Base-by-base conservation (phyloP, 2,113 vertebrate genomes). In the Melanocharis versteri region DNA sequence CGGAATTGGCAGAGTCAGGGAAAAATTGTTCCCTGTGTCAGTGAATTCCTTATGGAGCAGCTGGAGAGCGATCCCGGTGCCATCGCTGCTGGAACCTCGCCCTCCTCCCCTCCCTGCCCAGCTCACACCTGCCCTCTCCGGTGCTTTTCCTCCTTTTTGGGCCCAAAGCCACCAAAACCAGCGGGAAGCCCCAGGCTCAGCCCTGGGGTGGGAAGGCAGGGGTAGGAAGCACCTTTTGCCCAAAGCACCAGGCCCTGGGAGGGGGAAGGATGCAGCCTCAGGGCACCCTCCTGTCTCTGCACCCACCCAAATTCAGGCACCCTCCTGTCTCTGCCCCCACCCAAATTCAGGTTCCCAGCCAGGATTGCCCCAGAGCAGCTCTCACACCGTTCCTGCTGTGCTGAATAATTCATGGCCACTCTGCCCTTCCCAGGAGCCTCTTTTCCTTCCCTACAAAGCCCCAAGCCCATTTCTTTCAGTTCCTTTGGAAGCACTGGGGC, bases 1-100 rank as follows among this genome's bases (percentile, higher is more conserved):
- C 24, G 11, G 85, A 96, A 96, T 62, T 65, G 94, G 93, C 85
- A 80, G 84, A 83, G 73, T 94, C 95, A 95, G 93, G 96, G 88
- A 78, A 93, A 93, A 96, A 70, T 9, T 37, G 31, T 75, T 96
- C 87, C 89, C 83, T 30, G 73, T 87, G 96, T 69, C 94, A 92
- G 77, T 39, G 94, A 92, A 93, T 93, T 85, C 40, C 14, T 72
- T 40, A 42, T 13, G 11, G 76, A 87, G 87, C 1, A 11, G 31
- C 84, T 78, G 91, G 54, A 35, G 81, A 77, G n/a, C 2, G 8
- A 77, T 10, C 37, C 72, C 1, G 0, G 48, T 2, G 2, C 66
- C 2, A 7, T 7, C 6, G 0, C 53, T 81, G 78, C 37, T 4
- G 2, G 51, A 48, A 15, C 61, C 58, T 33, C 1, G 0, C 64